phyloP scores from a whole-genome alignment of 2,113 vertebrate species.

The Heliornis fulica region DNA sequence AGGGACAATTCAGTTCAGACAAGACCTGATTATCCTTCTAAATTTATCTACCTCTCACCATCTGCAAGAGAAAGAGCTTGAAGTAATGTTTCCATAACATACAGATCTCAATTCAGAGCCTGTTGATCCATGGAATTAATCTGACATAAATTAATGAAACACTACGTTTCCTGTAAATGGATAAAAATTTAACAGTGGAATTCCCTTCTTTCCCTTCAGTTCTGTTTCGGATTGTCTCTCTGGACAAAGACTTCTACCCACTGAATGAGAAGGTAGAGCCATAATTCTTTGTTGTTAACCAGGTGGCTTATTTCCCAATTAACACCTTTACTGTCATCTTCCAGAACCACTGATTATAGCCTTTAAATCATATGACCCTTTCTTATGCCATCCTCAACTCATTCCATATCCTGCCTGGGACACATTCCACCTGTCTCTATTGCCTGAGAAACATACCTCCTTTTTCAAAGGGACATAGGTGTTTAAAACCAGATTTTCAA shows the following conservation, averaged over 20 bases:
- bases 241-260: slow-evolving; percentile 70
- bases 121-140: background rate
- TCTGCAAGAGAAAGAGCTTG: background rate
- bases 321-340: background rate
- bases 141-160: background rate
- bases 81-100: background rate
- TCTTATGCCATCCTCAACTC: background rate
- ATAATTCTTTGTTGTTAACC: background rate
- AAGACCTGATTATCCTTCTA: background rate
- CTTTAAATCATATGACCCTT: background rate
- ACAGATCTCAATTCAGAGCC: background rate
- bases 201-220: slow-evolving; percentile 56
- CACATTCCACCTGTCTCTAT: background rate
- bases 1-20: background rate
- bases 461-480: background rate
- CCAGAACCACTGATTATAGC: background rate
- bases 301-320: background rate
- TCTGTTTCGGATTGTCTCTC: slow-evolving; percentile 65
- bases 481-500: background rate
- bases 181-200: background rate
- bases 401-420: background rate
- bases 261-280: slow-evolving; percentile 69
- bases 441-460: background rate
- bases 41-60: background rate
- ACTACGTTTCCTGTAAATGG: background rate